Percentiles rank a stretch among this genome's conserved stretches.
These are phyloP conservation scores for Physella acuta DNA, from an alignment of 1,140 invertebrate genomes.

Conservation along the genomic window DNA sequence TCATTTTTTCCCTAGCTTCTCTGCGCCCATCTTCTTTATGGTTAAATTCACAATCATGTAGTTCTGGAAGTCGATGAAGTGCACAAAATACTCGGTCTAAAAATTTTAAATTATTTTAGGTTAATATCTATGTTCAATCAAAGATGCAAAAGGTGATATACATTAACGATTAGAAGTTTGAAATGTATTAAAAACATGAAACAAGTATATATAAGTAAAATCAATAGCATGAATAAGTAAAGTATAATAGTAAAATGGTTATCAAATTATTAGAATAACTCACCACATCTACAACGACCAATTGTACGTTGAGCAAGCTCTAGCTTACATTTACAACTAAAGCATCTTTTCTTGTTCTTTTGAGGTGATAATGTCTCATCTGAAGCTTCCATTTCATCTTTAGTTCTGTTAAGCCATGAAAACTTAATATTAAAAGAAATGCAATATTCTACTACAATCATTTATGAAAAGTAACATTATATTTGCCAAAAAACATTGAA, in stretches of 20 bases:
- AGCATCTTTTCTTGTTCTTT: constrained; percentile 54
- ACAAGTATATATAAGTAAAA: not conserved
- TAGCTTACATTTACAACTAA: constrained; percentile 51
- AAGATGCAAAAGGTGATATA: no score
- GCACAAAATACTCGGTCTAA: constrained; percentile 51
- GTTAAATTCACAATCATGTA: constrained; percentile 53
- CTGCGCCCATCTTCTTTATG: constrained; percentile 53
- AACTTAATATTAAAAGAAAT: not conserved
- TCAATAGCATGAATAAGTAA: no score
- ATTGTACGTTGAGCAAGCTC: constrained; percentile 54
- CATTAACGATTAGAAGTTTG: no score
- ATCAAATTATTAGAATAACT: no score
- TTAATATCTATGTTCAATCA: no score
- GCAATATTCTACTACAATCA: no score
- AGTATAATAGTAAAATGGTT: no score
- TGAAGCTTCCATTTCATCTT: constrained; percentile 29
- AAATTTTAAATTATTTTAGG: no score
- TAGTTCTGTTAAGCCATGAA: constrained; percentile 10
- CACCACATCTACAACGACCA: constrained; percentile 56
- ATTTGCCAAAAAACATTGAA: no score
- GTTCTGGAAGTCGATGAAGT: constrained; percentile 50
- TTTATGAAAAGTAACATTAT: no score
- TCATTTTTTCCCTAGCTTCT: constrained; percentile 53
- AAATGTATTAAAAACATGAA: not conserved
- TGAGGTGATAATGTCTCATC: constrained; percentile 30